Conservation (phyloP, 2,797 vertebrate species). For the Brachyalestes nurse region DNA sequence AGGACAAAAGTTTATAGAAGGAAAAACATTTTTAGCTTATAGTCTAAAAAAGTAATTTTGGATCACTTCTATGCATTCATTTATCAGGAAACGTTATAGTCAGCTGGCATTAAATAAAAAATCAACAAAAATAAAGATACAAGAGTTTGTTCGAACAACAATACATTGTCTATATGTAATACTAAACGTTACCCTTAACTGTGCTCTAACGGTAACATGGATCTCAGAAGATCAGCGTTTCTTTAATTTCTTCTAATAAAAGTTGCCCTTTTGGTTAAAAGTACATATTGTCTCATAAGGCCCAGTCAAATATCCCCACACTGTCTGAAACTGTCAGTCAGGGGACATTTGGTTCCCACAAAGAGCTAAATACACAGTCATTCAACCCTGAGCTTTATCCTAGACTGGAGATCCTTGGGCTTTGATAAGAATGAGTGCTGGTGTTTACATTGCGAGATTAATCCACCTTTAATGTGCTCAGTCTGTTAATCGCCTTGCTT, state of each 20-base stretch:
- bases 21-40: too few relatives aligned
- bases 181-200: too few relatives aligned
- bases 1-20: too few relatives aligned
- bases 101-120: too few relatives aligned
- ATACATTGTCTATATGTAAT: too few relatives aligned
- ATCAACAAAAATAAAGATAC: too few relatives aligned
- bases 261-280: constrained; percentile 2
- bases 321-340: background rate
- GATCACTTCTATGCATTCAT: too few relatives aligned
- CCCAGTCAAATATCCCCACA: background rate
- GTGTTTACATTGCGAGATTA: constrained; percentile 70
- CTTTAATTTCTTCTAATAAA: background rate
- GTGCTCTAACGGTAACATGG: too few relatives aligned
- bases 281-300: background rate
- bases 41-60: too few relatives aligned
- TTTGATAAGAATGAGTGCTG: constrained; percentile 65
- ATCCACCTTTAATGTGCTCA: constrained; percentile 70
- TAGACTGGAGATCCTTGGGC: constrained; percentile 56
- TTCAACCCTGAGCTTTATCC: constrained; percentile 45
- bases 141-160: too few relatives aligned
- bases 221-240: too few relatives aligned
- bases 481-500: constrained; percentile 65
- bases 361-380: background rate
- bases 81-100: too few relatives aligned
- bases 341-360: background rate